Base-by-base conservation (phyloP, 1,140 invertebrate species). In the Gonatopus flavifemur region DNA sequence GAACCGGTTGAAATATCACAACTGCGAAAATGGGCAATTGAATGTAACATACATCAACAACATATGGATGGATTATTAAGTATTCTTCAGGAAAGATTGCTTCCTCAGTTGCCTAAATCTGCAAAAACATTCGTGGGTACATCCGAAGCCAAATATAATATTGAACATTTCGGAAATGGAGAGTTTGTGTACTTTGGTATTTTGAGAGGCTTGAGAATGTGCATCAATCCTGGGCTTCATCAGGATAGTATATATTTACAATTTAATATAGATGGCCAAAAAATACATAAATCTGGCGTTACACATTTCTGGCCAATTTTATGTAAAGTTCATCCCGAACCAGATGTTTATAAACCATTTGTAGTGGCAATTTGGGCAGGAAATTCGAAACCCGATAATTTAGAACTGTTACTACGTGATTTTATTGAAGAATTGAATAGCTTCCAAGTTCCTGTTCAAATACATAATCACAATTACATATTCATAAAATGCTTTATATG, bases 111-210 rank as follows among this genome's bases (percentile, higher is more conserved):
- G n/a, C n/a, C n/a, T n/a, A n/a, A n/a, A n/a, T n/a, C n/a, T n/a
- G n/a, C n/a, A n/a, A n/a, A n/a, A n/a, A n/a, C n/a, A n/a, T n/a
- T n/a, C n/a, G n/a, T n/a, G n/a, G n/a, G n/a, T n/a, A n/a, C n/a
- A n/a, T n/a, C n/a, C n/a, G n/a, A n/a, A n/a, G n/a, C n/a, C n/a
- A n/a, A n/a, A n/a, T n/a, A n/a, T n/a, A n/a, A n/a, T n/a, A n/a
- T n/a, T n/a, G n/a, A n/a, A n/a, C n/a, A n/a, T n/a, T n/a, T n/a
- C n/a, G n/a, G n/a, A n/a, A n/a, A n/a, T n/a, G n/a, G n/a, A n/a
- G n/a, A 52, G 16, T 52, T 55, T 46, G 38, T 30, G 30, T 62
- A 62, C 48, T 55, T 57, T 52, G 49, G 55, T 13, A 48, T 57
- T 10, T 2, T 3, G 20, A 44, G 52, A 12, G 37, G 28, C 15